These are phyloP conservation scores for Damaliscus lunatus DNA, from an alignment of 2,113 vertebrate genomes.

Conservation along the genomic window DNA sequence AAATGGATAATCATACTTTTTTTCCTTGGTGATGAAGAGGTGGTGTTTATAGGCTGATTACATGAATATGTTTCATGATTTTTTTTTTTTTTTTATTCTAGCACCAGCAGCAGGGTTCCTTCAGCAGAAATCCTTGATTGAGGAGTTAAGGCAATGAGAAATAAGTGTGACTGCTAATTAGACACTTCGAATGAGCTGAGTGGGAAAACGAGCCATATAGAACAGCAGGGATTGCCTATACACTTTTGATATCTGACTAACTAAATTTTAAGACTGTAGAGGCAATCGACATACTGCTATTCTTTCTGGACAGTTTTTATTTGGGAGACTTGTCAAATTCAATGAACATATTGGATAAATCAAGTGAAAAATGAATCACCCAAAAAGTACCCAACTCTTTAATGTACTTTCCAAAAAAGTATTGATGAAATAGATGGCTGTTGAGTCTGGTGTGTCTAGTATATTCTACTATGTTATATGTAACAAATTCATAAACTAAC, in stretches of 20 bases:
- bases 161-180: conserved; percentile 71
- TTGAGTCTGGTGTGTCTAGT: conserved; percentile 58
- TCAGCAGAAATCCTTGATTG: conserved; percentile 72
- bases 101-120: conserved; percentile 72
- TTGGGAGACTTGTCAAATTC: conserved; percentile 77
- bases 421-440: conserved; percentile 70
- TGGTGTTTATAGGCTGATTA: conserved; percentile 65
- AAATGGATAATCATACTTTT: background rate
- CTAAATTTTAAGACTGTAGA: conserved; percentile 73
- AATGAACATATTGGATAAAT: conserved; percentile 74
- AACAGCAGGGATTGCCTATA: conserved; percentile 48
- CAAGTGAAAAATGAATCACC: conserved; percentile 74
- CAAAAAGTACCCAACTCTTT: conserved; percentile 69
- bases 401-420: conserved; percentile 67
- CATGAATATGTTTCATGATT: conserved; percentile 63
- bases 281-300: background rate
- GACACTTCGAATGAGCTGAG: conserved; percentile 46
- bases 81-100: conserved; percentile 54
- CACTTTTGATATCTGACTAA: conserved; percentile 67
- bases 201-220: background rate
- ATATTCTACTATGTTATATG: conserved; percentile 47
- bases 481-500: conserved; percentile 65
- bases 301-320: conserved; percentile 78
- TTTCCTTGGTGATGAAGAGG: conserved; percentile 34
- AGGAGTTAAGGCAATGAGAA: conserved; percentile 64